These are phyloP conservation scores for Eristalis pertinax DNA, from an alignment of 2,888 invertebrate species.

Conservation along the genomic window DNA sequence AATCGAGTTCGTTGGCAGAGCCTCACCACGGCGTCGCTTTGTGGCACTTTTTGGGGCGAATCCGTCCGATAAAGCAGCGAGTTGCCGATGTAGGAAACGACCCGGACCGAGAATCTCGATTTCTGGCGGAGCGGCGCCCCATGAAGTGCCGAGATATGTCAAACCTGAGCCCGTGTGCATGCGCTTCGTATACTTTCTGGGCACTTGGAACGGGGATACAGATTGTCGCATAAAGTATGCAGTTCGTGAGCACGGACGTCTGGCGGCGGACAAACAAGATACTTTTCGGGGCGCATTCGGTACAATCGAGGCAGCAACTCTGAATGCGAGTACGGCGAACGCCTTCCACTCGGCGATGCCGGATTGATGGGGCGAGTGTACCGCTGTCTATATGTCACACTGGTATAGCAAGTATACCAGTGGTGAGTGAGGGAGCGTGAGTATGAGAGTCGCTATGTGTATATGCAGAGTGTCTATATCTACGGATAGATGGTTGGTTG, in stretches of 20 bases:
- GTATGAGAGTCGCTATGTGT: conserved; percentile 67
- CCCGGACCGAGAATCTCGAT: conserved; percentile 70
- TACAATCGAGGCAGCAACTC: conserved; percentile 77
- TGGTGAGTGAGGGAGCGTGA: conserved; percentile 70
- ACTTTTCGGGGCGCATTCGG: conserved; percentile 76
- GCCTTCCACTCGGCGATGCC: conserved; percentile 75
- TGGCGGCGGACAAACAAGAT: conserved; percentile 68
- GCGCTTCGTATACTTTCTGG: conserved; percentile 78
- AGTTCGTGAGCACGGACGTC: conserved; percentile 61
- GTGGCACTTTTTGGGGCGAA: conserved; percentile 78
- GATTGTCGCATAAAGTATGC: conserved; percentile 76
- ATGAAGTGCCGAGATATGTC: conserved; percentile 80
- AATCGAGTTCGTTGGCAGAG: conserved; percentile 13
- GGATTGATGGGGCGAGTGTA: conserved; percentile 76
- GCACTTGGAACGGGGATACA: conserved; percentile 79
- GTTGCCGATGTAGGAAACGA: conserved; percentile 72
- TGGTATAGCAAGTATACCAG: conserved; percentile 75
- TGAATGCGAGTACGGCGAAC: conserved; percentile 77
- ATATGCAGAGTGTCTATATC: conserved; percentile 46
- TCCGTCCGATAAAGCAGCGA: conserved; percentile 78
- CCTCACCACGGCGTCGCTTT: conserved; percentile 73
- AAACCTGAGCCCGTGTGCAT: conserved; percentile 76
- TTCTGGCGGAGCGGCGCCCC: conserved; percentile 78
- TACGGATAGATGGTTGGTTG: conserved; percentile 29
- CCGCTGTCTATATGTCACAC: conserved; percentile 77